Evolutionary conservation across 2,113 vertebrate genomes (phyloP), one percentile per base, ranked within the genome.

Genomic region (Tylochromis polylepis): DNA sequence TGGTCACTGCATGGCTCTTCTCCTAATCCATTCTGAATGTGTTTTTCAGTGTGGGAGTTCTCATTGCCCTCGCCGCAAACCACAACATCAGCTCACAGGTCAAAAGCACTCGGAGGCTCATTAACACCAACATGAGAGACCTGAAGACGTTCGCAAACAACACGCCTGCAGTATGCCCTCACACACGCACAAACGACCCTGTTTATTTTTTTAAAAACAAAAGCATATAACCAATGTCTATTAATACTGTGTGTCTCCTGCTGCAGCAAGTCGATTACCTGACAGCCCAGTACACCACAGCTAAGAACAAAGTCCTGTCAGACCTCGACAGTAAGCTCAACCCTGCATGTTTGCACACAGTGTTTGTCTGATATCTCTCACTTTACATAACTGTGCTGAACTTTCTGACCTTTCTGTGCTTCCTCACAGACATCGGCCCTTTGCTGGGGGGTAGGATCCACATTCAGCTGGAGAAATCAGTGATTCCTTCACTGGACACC

Each of bases 241-340:
- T 70, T 82, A 36, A 90, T 78, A 60, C 20, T 93, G 41, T 87
- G 60, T 34, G 10, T 82, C 62, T 72, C 57, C 85, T 86, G 59
- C 94, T 89, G 65, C 93, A 99, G 98, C 98, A 99, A 99, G 96
- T 99, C 16, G 93, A 97, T 11, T 98, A 98, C 88, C 85, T 99
- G 88, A 93, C 97, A 84, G 95, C 87, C 15, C 97, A 99, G 91
- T 99, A 97, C 93, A 97, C 95, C 81, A 96, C 95, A 53, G 97
- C 98, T 67, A 99, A 98, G 96, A 96, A 97, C 90, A 98, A 95
- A 95, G 97, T 97, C 51, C 95, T 99, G 58, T 97, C 96, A 14
- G 98, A 99, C 89, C 94, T 99, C 67, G 96, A 98, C 88, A 96
- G 98, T 99, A 94, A 98, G 98, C 96, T 72, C 8, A 55, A 82